phyloP scores from a whole-genome alignment of 2,797 vertebrate genomes.

The Dendrocincla fuliginosa region DNA sequence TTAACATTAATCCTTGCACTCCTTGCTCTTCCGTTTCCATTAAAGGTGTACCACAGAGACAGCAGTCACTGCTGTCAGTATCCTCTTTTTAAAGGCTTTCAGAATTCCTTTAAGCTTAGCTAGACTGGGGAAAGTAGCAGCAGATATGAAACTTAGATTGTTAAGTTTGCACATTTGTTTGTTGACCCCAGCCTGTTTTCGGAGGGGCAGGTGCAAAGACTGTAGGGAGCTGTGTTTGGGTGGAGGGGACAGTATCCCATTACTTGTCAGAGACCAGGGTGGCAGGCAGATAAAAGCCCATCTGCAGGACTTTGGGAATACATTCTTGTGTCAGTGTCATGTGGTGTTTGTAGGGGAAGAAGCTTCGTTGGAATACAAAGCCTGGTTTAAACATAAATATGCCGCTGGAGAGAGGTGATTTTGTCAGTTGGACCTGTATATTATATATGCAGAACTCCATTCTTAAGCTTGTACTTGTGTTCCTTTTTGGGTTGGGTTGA shows the following conservation, averaged over 20 bases:
- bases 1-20: neutral
- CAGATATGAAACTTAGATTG: neutral
- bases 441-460: neutral
- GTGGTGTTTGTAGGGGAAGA: accelerated
- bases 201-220: neutral
- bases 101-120: neutral
- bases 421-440: accelerated
- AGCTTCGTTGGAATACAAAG: neutral
- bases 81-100: neutral
- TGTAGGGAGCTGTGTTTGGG: neutral
- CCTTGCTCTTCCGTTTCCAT: neutral
- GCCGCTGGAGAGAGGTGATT: neutral
- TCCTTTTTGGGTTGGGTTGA: neutral
- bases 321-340: neutral
- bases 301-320: neutral
- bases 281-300: neutral
- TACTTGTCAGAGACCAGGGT: accelerated
- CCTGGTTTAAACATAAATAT: neutral
- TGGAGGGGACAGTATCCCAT: accelerated
- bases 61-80: neutral
- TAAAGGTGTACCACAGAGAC: neutral
- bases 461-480: neutral
- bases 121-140: neutral
- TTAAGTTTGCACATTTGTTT: neutral
- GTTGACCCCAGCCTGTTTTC: neutral